Evolutionary conservation across 2,113 vertebrate genomes (phyloP), one percentile per base, ranked within the genome.

Genomic region (Pseudonaja textilis): DNA sequence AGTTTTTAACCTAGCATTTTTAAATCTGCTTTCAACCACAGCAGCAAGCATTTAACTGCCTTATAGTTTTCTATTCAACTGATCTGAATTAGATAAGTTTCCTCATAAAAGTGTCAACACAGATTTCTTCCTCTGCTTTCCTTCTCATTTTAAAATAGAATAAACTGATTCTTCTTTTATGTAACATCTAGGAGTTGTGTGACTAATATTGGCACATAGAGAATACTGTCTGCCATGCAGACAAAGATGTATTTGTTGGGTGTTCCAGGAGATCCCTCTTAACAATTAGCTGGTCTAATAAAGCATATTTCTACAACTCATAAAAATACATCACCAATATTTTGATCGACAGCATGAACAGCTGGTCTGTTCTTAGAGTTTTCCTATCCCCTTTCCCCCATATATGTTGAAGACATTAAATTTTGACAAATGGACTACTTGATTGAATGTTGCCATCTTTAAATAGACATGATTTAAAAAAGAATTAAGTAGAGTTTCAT

Each of bases 51-150:
- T 61, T 45, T 26, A 5, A 89, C 8, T 59, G 22, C 39, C 39
- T 89, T 57, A 29, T 87, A 29, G 86, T 88, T 55, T 88, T 85
- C 3, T 92, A 94, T 92, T 91, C 90, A 52, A 39, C 1, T 25
- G 18, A 29, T 93, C 87, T 81, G 93, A 94, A 85, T 55, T 8
- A 4, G 7, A 47, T 34, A 59, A 56, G 90, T 61, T n/a, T 45
- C 87, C 89, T 96, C 92, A 89, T 94, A 93, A 94, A 50, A 91
- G 20, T 92, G 55, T 74, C 92, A 92, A 89, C 1, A 87, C 11
- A 88, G 23, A 56, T 39, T 26, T 88, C 57, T 12, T 56, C 61
- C 59, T 91, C 18, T 29, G 10, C 8, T 20, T 89, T 55, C 12
- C 47, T 91, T 0, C 0, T 16, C 57, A 89, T 90, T 45, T 89